Evolutionary conservation across 1,140 invertebrate genomes (phyloP), one percentile per base, ranked within the genome.

Genomic region (Caenorhabditis remanei): DNA sequence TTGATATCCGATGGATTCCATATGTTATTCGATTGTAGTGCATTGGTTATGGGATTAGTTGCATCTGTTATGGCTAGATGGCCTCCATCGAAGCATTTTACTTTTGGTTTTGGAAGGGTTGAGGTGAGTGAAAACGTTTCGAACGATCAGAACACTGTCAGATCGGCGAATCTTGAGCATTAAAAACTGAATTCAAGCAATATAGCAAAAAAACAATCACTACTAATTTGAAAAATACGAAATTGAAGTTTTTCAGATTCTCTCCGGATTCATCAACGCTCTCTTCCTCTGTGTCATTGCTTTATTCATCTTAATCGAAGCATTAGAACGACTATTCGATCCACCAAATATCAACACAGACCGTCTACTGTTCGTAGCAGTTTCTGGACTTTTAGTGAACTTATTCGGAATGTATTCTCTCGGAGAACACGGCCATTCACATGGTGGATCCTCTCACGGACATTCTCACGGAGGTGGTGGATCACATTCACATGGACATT

Each of bases 21-120:
- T 91, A 95, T 95, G 94, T 89, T 95, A 19, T 95, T 95, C 92
- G 94, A 95, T 90, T 95, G 94, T 88, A 94, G 94, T 46, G 94
- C 94, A n/a, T 91, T 95, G 3, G 94, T 94, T 11, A 94, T 95
- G 94, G 94, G 94, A 24, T 90, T 95, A 0, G 94, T 94, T 90
- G 94, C 94, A 53, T 92, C 94, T 6, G 92, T 95, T 1, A 94
- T 95, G 93, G 91, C 93, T 32, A 88, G 93, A 61, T 94, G 94
- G 94, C 94, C 94, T 85, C 93, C 94, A 4, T 94, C 93, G 14
- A 92, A 93, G 88, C 93, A 94, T 61, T 95, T 94, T 90, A 94
- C 94, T 40, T 95, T 93, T 93, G 95, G 94, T 7, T 95, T 93
- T 93, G 94, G 94, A 82, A 88, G 94, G 79, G 93, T 95, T 71